phyloP scores from a whole-genome alignment of 2,888 invertebrate genomes.

The Arenicola marina region DNA sequence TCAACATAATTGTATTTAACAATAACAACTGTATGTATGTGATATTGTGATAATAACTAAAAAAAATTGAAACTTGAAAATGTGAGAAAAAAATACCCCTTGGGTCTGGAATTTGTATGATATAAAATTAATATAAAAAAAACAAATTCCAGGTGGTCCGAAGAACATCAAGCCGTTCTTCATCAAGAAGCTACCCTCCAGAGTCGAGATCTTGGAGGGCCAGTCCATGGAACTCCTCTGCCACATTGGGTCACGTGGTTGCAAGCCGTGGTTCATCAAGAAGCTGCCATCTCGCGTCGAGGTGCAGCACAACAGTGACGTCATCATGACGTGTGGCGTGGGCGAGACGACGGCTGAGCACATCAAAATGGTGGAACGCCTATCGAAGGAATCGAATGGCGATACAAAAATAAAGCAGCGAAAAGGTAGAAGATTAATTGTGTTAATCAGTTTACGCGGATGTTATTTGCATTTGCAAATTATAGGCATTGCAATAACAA shows the following conservation, averaged over 20 bases:
- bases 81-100: too few relatives aligned
- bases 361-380: not conserved
- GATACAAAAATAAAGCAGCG: too few relatives aligned
- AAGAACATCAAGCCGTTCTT: constrained; percentile 28
- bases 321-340: constrained; percentile 17
- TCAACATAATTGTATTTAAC: too few relatives aligned
- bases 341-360: constrained; percentile 1
- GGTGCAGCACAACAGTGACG: constrained; percentile 6
- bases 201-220: constrained; percentile 31
- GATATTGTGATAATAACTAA: too few relatives aligned
- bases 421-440: too few relatives aligned
- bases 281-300: constrained; percentile 25
- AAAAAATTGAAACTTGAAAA: too few relatives aligned
- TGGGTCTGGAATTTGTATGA: too few relatives aligned
- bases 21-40: too few relatives aligned
- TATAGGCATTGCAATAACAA: too few relatives aligned
- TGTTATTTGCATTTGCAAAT: too few relatives aligned
- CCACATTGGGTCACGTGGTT: constrained; percentile 18
- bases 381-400: not conserved
- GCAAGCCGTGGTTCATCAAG: constrained; percentile 32
- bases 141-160: not conserved
- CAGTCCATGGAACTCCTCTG: constrained; percentile 17
- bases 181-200: constrained; percentile 30
- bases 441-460: too few relatives aligned
- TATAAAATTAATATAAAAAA: not conserved